Evolutionary conservation across 2,113 vertebrate genomes (phyloP), one percentile per base, ranked within the genome.

Genomic region (Gasterosteus aculeatus): DNA sequence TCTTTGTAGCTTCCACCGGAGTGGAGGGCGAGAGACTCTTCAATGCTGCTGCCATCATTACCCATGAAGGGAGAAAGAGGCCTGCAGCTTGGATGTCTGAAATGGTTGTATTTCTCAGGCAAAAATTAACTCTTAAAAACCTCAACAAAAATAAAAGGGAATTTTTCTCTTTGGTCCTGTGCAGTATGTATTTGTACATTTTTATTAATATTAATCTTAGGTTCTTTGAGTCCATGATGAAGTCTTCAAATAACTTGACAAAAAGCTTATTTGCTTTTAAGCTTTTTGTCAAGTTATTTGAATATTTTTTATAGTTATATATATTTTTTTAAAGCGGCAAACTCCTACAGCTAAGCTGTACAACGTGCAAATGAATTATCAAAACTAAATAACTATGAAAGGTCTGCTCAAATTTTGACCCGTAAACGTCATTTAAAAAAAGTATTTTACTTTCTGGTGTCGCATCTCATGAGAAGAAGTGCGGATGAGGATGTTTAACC

Each of bases 1-100:
- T 75, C 73, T 86, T 86, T 86, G 85, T 85, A 82, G 71, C 68
- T 47, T 26, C 7, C 60, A 61, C 61, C 44, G 47, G 44, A 44
- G 63, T 49, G 67, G 49, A 69, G 71, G 75, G 71, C n/a, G 41
- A 81, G 38, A 87, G 80, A 26, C 54, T 41, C 69, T 61, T 80
- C 39, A 44, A 7, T 42, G 64, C 71, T 44, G 67, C 53, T 3
- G 56, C 35, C 51, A 18, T 54, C 41, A 58, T 73, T 78, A 80
- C 75, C 74, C 65, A 85, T 68, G 75, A 76, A 67, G 35, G 41
- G 42, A 82, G 74, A 75, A 70, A 60, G 56, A 58, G 68, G 46
- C 73, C 72, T 15, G 11, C 69, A 12, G 53, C 46, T 44, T 10
- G 38, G 18, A 64, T 41, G 61, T n/a, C 58, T 69, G n/a, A 39